Conservation (phyloP, 2,888 invertebrate genomes). For the Brachyptera risi region DNA sequence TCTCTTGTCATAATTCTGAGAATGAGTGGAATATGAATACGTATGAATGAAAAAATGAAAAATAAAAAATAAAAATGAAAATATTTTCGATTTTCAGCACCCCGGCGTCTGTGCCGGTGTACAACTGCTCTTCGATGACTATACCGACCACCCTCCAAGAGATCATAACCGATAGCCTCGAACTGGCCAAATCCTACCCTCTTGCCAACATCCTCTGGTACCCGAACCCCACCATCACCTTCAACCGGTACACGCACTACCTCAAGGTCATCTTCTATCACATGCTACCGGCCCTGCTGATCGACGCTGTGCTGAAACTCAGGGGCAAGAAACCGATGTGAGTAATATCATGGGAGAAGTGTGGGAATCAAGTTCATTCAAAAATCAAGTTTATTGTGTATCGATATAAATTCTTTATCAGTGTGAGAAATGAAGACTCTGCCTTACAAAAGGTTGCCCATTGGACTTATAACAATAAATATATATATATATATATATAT, state of each 20-base stretch:
- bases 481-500: no score
- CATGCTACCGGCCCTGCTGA: slow-evolving; percentile 57
- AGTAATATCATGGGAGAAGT: slow-evolving; percentile 43
- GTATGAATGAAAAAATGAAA: no score
- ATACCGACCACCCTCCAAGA: background rate
- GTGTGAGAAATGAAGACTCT: no score
- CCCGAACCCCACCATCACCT: background rate
- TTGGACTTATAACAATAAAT: no score
- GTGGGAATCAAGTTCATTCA: no score
- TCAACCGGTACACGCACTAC: background rate
- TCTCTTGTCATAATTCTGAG: no score
- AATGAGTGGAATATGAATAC: no score
- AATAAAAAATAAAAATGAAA: no score
- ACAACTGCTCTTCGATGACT: background rate
- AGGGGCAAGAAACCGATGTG: slow-evolving; percentile 62
- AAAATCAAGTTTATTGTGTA: no score
- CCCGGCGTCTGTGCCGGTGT: background rate
- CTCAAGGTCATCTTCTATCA: slow-evolving; percentile 52
- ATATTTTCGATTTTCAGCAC: background rate
- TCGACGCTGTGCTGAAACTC: slow-evolving; percentile 53
- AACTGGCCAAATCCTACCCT: background rate
- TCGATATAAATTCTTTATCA: no score
- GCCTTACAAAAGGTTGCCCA: no score
- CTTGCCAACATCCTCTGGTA: background rate
- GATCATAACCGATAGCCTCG: no score